phyloP scores from a whole-genome alignment of 2,888 invertebrate species.

The Volucella zonaria region DNA sequence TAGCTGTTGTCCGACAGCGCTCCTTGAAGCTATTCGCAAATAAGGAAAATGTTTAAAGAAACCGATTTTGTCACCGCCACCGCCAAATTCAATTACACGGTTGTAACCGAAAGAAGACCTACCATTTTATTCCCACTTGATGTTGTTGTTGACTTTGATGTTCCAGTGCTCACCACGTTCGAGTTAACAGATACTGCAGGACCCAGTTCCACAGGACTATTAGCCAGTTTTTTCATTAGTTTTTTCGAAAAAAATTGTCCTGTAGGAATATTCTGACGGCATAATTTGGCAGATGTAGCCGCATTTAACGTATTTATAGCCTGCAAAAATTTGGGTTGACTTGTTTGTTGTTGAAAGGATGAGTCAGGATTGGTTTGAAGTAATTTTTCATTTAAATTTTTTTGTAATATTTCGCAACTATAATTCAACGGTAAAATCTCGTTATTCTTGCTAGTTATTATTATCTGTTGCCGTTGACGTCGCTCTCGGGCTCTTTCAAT shows the following conservation, averaged over 20 bases:
- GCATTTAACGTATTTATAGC: constrained; percentile 76
- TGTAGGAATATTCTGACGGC: constrained; percentile 46
- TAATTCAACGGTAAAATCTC: constrained; percentile 34
- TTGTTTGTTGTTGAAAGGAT: constrained; percentile 7
- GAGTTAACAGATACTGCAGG: constrained; percentile 75
- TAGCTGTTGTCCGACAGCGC: constrained; percentile 29
- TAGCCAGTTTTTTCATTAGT: constrained; percentile 71
- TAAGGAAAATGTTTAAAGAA: constrained; percentile 44
- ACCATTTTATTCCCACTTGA: constrained; percentile 83
- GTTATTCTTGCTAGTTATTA: constrained; percentile 60
- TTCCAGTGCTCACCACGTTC: constrained; percentile 75
- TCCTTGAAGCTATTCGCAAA: constrained; percentile 48
- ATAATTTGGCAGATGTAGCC: constrained; percentile 80
- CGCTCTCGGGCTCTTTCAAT: constrained; percentile 88
- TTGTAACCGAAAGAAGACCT: constrained; percentile 85
- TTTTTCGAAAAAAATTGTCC: constrained; percentile 47
- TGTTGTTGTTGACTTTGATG: constrained; percentile 73
- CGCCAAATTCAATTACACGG: constrained; percentile 80
- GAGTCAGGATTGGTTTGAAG: constrained; percentile 22
- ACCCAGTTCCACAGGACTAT: constrained; percentile 74
- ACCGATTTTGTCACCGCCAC: constrained; percentile 49
- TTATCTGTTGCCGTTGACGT: constrained; percentile 82
- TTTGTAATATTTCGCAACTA: constrained; percentile 22
- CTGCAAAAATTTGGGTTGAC: constrained; percentile 25
- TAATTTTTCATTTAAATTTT: constrained; percentile 23